phyloP scores from a whole-genome alignment of 2,888 invertebrate genomes.

The Tetramorium bicarinatum region DNA sequence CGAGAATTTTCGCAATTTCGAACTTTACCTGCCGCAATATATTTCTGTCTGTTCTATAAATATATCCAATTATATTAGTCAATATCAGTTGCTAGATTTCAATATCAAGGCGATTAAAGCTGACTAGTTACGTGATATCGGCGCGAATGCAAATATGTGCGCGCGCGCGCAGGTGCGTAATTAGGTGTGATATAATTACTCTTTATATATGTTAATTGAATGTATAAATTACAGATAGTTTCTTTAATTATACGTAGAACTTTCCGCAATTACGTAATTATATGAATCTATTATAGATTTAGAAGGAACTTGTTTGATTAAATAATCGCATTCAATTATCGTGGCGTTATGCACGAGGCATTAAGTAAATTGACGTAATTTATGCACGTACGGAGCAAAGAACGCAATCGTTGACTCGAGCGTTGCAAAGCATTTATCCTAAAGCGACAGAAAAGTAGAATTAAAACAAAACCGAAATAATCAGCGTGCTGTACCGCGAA shows the following conservation, averaged over 20 bases:
- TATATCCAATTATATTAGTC: neutral
- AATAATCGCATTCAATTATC: neutral
- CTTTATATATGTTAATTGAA: neutral
- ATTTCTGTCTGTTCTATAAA: neutral
- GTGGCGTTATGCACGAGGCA: neutral
- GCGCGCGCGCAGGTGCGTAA: too few species aligned
- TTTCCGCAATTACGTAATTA: neutral
- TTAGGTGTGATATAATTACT: neutral
- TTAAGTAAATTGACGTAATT: neutral
- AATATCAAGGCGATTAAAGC: neutral
- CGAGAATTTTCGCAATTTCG: neutral
- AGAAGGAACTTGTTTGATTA: neutral
- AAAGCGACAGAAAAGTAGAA: neutral
- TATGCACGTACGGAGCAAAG: neutral
- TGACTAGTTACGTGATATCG: neutral
- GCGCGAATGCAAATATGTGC: neutral
- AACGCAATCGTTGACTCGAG: neutral
- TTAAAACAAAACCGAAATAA: conserved; percentile 13
- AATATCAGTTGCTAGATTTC: conserved; percentile 2
- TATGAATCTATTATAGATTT: neutral
- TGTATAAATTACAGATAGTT: neutral
- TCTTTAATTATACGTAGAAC: neutral
- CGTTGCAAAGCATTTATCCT: neutral
- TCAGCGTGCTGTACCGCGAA: neutral
- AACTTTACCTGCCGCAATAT: neutral